Conservation (phyloP, 2,113 vertebrate species). For the Ceuthmochares aereus region DNA sequence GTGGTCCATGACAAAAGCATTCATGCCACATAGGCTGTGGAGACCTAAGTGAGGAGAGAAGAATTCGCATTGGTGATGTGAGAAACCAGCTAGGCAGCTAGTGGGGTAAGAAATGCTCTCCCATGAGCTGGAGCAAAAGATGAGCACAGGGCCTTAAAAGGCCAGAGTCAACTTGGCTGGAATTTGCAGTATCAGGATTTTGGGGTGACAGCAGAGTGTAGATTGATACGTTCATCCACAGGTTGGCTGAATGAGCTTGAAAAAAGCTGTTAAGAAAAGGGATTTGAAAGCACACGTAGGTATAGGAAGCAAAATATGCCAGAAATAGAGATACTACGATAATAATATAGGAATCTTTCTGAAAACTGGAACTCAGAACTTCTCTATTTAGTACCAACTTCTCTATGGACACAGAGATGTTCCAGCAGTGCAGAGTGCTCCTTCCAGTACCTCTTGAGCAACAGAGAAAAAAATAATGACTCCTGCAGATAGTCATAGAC, state of each 20-base stretch:
- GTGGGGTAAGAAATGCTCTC: neutral
- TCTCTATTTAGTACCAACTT: neutral
- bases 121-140: accelerated
- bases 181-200: neutral
- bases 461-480: neutral
- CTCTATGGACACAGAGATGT: neutral
- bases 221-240: neutral
- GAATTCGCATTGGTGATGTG: accelerated
- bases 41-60: neutral
- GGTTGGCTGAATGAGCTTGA: neutral
- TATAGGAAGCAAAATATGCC: neutral
- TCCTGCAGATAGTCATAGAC: neutral
- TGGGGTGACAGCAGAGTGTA: neutral
- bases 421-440: neutral
- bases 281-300: accelerated
- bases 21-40: accelerated
- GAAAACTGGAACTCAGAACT: neutral
- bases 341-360: neutral
- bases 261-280: neutral
- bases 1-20: neutral
- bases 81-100: neutral
- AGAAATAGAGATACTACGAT: neutral
- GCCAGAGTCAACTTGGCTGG: accelerated
- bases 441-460: neutral
- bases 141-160: accelerated